Percentiles rank a stretch among this genome's conserved stretches.
Conservation (phyloP, 1,140 invertebrate species). For the Maniola jurtina region DNA sequence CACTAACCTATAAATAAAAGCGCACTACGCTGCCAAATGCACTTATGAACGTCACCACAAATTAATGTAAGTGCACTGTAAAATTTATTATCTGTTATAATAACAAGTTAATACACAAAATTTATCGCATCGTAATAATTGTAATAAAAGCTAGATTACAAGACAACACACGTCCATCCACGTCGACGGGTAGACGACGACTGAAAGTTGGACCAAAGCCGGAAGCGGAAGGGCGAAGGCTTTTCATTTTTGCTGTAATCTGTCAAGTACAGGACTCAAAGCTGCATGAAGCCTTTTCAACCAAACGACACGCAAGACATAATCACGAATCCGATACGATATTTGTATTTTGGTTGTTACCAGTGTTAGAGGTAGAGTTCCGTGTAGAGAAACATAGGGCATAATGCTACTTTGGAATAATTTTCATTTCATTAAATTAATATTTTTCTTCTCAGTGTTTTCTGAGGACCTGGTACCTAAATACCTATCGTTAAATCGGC, state of each 20-base stretch:
- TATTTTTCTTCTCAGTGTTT: too few species aligned
- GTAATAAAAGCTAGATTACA: too few species aligned
- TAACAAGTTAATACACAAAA: not conserved
- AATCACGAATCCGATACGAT: not conserved
- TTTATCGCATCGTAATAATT: not conserved
- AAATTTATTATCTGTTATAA: not conserved
- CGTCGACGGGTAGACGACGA: not conserved
- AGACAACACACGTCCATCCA: not conserved
- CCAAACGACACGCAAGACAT: not conserved
- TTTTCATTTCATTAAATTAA: too few species aligned
- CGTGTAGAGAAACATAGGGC: too few species aligned
- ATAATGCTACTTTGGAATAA: too few species aligned
- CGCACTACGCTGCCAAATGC: constrained; percentile 33
- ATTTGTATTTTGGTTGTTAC: not conserved
- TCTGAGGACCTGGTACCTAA: too few species aligned
- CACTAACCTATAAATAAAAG: constrained; percentile 35
- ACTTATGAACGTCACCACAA: constrained; percentile 28
- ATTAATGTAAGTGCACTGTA: constrained; percentile 21
- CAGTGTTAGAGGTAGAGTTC: too few species aligned
- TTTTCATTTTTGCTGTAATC: not conserved
- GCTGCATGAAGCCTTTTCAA: not conserved
- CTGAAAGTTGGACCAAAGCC: not conserved
- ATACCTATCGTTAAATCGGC: too few species aligned
- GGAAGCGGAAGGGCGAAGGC: not conserved
- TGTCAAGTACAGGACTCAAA: not conserved